Percentiles rank a stretch among this genome's conserved stretches.
Conservation (phyloP, 2,797 vertebrate species). For the Micrastur ruficollis region DNA sequence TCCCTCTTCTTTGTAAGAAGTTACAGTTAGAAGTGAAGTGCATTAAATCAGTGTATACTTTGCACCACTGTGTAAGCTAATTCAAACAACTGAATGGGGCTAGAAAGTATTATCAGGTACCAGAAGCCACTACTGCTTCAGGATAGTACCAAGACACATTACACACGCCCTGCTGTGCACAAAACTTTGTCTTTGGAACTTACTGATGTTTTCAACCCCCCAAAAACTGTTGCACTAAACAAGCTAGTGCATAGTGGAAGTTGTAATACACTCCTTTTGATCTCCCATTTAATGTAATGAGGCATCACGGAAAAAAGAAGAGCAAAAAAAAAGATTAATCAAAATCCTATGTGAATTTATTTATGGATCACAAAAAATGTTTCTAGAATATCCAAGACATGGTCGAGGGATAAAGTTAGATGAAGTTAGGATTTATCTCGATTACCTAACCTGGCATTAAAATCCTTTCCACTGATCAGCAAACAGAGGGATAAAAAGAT, state of each 20-base stretch:
- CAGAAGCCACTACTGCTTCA: neutral
- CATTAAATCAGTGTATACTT: neutral
- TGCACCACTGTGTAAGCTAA: neutral
- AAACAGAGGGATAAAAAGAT: slow-evolving; percentile 71
- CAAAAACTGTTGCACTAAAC: neutral
- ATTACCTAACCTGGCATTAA: slow-evolving; percentile 71
- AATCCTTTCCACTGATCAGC: slow-evolving; percentile 68
- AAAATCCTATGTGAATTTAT: slow-evolving; percentile 62
- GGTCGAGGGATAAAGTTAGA: slow-evolving; percentile 65
- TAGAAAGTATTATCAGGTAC: neutral
- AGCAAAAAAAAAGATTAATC: slow-evolving; percentile 37
- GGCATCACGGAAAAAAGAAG: slow-evolving; percentile 2
- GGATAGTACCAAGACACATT: neutral
- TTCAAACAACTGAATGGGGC: neutral
- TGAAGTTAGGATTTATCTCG: slow-evolving; percentile 68
- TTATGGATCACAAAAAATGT: slow-evolving; percentile 68
- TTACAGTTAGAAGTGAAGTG: neutral
- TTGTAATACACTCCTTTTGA: slow-evolving; percentile 12
- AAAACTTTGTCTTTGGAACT: neutral
- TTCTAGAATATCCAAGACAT: slow-evolving; percentile 64
- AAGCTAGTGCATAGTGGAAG: neutral
- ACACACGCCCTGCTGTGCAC: neutral
- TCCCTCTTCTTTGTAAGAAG: neutral
- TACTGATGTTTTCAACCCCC: neutral
- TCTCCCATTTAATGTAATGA: slow-evolving; percentile 51